Evolutionary conservation across 2,797 vertebrate species (phyloP).

Genomic region (Schizothorax lantsangensis): DNA sequence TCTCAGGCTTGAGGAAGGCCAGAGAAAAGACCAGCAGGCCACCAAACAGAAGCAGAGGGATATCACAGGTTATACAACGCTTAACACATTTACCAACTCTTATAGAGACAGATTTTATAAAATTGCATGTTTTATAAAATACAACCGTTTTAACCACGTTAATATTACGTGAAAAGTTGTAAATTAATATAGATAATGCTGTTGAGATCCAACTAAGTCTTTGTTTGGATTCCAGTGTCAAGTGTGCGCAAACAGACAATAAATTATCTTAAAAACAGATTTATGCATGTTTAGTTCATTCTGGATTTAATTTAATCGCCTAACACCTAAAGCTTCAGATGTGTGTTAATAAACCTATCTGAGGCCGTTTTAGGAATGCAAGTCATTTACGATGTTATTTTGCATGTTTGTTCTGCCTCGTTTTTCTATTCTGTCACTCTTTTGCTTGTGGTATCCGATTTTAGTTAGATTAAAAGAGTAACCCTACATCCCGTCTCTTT

Average conservation of each 20-base stretch:
- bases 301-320: not conserved
- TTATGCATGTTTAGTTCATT: conserved; percentile 1
- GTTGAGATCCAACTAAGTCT: not conserved
- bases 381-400: not conserved
- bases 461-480: conserved; percentile 47
- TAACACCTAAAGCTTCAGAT: not conserved
- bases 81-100: not conserved
- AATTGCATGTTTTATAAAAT: not conserved
- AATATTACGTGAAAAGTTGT: not conserved
- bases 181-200: not conserved
- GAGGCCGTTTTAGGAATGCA: not conserved
- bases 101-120: not conserved
- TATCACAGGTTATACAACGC: not conserved
- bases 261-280: not conserved
- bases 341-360: not conserved
- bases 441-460: conserved; percentile 7
- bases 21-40: conserved; percentile 74
- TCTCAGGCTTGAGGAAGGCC: conserved; percentile 80
- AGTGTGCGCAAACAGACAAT: not conserved
- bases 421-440: conserved; percentile 10
- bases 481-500: conserved; percentile 16
- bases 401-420: not conserved
- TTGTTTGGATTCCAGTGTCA: conserved; percentile 20
- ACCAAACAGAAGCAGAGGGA: conserved; percentile 46
- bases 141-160: not conserved